Conservation (phyloP, 2,888 invertebrate species). For the Scaptomyza flava region DNA sequence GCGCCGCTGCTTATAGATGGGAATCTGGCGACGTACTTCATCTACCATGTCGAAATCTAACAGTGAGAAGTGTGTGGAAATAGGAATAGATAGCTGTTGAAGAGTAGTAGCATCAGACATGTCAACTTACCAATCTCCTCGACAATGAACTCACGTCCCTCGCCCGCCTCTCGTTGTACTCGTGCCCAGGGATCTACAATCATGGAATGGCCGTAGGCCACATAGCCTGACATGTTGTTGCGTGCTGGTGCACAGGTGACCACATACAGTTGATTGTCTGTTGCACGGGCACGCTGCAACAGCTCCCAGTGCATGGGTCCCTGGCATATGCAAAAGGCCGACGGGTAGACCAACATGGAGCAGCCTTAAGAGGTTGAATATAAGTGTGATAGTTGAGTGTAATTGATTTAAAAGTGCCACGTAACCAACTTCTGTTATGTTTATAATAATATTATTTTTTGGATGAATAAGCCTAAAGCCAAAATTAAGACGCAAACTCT, state of each 20-base stretch:
- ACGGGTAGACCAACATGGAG: conserved; percentile 94
- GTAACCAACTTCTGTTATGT: background rate
- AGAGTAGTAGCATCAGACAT: background rate
- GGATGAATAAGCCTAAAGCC: background rate
- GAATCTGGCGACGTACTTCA: conserved; percentile 93
- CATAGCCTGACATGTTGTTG: conserved; percentile 90
- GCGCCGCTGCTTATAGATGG: conserved; percentile 90
- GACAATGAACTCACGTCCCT: conserved; percentile 89
- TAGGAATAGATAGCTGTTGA: background rate
- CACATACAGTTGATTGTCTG: conserved; percentile 95
- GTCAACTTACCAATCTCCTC: conserved; percentile 89
- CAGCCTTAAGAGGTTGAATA: conserved; percentile 87
- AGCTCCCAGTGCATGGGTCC: conserved; percentile 97
- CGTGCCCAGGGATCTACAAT: conserved; percentile 92
- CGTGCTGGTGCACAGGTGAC: conserved; percentile 94
- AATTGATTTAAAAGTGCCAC: background rate
- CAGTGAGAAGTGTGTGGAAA: conserved; percentile 6
- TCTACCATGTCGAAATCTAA: conserved; percentile 89
- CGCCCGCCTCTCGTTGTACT: conserved; percentile 89
- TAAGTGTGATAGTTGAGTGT: background rate
- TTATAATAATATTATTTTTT: background rate
- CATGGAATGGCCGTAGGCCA: conserved; percentile 95
- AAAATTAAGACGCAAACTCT: background rate
- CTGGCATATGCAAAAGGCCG: conserved; percentile 88
- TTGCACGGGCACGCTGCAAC: conserved; percentile 91